Base-by-base conservation (phyloP, 1,140 invertebrate genomes). In the Zaprionus tsacasi region DNA sequence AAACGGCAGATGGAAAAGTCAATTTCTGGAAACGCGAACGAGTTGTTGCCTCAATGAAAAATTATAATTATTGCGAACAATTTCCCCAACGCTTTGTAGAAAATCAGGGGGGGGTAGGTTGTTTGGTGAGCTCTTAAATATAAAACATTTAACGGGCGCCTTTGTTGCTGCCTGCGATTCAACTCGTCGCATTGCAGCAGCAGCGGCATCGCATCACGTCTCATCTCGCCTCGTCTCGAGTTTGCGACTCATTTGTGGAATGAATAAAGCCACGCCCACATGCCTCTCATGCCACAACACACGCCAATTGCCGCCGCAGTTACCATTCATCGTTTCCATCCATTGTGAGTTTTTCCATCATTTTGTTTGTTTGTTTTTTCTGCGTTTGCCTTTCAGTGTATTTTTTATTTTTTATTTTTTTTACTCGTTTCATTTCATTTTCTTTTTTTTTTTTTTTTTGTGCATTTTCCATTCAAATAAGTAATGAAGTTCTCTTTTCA, bases 401-500 rank as follows among this genome's bases (percentile, higher is more conserved):
- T 79, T 77, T 58, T 30, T 78, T 55, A 73, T 64, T 64, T 66
- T 66, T 69, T 74, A 4, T 45, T 15, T 45, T 45, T 45, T 45
- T 45, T n/a, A 45, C 40, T 45, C 40, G 40, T 45, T 45, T 45
- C 13, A 45, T 45, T 45, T 45, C 40, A 45, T 83, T 59, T 59
- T 50, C 57, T 57, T 65, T 70, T 73, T 76, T 77, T 63, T 56
- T 52, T 61, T 57, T 65, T 70, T 73, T 76, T 77, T 74, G 57
- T 35, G 25, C 35, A 15, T 45, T 67, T 82, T 82, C 70, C 85
- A 89, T 81, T 85, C 71, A 89, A 89, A 89, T 72, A 79, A 81
- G 85, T 89, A 89, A 89, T 89, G 85, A 89, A 89, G 85, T 89
- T 85, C 78, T 85, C 75, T 65, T 83, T 76, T 82, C 60, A 61